A percentile compares a stretch with the other conserved stretches of the same genome.
Evolutionary conservation across 2,888 invertebrate genomes (phyloP).

Genomic region (Iselma pallidipennis): DNA sequence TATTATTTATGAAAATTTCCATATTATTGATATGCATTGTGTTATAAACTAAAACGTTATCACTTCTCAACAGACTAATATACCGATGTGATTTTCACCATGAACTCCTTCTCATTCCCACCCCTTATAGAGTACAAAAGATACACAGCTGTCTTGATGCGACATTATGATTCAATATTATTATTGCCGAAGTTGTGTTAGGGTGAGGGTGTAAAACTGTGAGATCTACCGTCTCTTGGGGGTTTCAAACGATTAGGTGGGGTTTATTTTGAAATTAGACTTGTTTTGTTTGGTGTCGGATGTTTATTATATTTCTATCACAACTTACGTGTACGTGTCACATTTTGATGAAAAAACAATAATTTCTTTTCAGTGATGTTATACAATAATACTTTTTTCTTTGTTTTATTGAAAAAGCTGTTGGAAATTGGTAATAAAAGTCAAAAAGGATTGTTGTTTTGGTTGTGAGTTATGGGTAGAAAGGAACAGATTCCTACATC

Average conservation of each 20-base stretch:
- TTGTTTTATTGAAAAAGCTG: too few species aligned
- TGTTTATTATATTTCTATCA: conserved; percentile 33
- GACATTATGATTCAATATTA: conserved; percentile 34
- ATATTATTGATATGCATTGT: conserved; percentile 6
- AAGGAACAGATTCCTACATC: too few species aligned
- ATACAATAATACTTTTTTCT: too few species aligned
- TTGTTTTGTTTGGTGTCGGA: conserved; percentile 31
- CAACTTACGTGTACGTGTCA: too few species aligned
- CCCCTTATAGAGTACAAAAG: conserved; percentile 20
- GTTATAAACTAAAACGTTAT: conserved; percentile 24
- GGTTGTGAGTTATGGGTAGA: too few species aligned
- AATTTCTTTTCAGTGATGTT: too few species aligned
- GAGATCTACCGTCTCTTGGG: conserved; percentile 25
- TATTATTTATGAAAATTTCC: conserved; percentile 15
- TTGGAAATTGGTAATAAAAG: too few species aligned
- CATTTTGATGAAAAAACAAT: too few species aligned
- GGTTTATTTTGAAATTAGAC: conserved; percentile 37
- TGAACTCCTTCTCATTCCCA: conserved; percentile 24
- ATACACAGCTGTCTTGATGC: conserved; percentile 23
- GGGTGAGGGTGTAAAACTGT: conserved; percentile 15
- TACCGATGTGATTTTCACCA: conserved; percentile 32
- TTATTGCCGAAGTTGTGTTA: conserved; percentile 23
- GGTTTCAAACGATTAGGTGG: conserved; percentile 32
- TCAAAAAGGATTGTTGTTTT: too few species aligned
- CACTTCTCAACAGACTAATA: conserved; percentile 32